Percentiles rank a stretch among this genome's conserved stretches.
Conservation (phyloP, 2,113 vertebrate species). For the Neofelis nebulosa region DNA sequence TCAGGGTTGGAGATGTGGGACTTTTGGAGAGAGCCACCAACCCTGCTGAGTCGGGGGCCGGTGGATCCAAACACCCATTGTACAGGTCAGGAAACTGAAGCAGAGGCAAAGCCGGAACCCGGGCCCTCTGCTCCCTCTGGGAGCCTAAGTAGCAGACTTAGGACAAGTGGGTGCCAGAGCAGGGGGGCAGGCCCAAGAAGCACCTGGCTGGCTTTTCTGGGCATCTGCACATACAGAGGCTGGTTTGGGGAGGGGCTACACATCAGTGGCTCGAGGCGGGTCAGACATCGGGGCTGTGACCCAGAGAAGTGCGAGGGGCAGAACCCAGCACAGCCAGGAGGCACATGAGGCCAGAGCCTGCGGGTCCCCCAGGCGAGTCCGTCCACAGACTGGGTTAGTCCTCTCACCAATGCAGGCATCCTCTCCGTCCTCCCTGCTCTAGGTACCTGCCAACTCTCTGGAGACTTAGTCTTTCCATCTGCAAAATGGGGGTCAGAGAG, state of each 20-base stretch:
- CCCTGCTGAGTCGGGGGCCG: fast-evolving
- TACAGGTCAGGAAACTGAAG: background rate
- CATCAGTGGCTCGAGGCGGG: background rate
- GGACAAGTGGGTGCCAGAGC: background rate
- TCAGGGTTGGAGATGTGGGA: background rate
- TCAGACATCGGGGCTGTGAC: background rate
- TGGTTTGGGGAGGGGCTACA: background rate
- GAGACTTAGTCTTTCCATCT: background rate
- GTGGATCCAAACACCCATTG: background rate
- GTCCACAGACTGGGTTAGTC: background rate
- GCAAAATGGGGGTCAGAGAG: background rate
- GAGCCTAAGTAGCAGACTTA: background rate
- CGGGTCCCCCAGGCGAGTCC: background rate
- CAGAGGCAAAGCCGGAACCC: background rate
- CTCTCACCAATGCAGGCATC: too few species aligned
- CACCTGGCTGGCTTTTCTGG: background rate
- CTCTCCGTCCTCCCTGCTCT: background rate
- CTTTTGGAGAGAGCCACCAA: background rate
- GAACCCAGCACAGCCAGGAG: background rate
- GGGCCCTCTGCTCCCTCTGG: background rate
- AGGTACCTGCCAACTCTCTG: background rate
- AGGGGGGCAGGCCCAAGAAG: background rate
- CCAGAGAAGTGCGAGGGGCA: background rate
- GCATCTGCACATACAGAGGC: background rate
- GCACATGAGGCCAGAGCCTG: background rate